Base-by-base conservation (phyloP, 2,113 vertebrate species). In the Phrynosoma blainvillii region DNA sequence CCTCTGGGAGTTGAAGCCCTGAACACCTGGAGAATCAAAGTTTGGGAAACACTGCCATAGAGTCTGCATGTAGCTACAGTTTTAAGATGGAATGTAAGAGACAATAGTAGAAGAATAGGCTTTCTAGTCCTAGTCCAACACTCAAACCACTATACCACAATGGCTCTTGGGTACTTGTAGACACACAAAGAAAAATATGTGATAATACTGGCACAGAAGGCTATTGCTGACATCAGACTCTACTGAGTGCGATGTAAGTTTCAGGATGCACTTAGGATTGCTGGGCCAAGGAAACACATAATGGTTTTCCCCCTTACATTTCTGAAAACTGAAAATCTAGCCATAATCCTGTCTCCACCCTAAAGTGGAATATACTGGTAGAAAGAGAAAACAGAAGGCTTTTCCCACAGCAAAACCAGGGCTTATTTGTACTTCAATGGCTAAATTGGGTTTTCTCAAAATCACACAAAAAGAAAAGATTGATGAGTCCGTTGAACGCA, bases 131-230 rank as follows among this genome's bases (percentile, higher is more conserved):
- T 16, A 62, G 13, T 62, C 59, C 59, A 62, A 62, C 18, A 18
- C 1, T 62, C 59, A 62, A 62, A 62, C 59, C 18, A 4, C 18
- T 62, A 18, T 4, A 47, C 47, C 3, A 47, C 47, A 47, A 11
- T 62, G 59, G 4, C 13, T 62, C 59, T 62, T 62, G 14, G 30
- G 5, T 79, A 56, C 16, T 1, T n/a, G 21, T n/a, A n/a, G 78
- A 56, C 47, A 54, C 27, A 56, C 5, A n/a, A n/a, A 27, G 54
- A 40, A 81, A 66, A 82, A 32, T 32, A 16, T 79, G n/a, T 80
- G n/a, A 21, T 20, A 91, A 78, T 90, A 81, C 89, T 76, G 90
- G 92, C 84, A 92, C 88, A 47, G 2, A 59, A 79, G 32, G 13
- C 77, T 85, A 89, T 90, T 93, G 90, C 92, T 27, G 25, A 68